Conservation (phyloP, 1,140 invertebrate genomes). For the Ceratosolen solmsi region DNA sequence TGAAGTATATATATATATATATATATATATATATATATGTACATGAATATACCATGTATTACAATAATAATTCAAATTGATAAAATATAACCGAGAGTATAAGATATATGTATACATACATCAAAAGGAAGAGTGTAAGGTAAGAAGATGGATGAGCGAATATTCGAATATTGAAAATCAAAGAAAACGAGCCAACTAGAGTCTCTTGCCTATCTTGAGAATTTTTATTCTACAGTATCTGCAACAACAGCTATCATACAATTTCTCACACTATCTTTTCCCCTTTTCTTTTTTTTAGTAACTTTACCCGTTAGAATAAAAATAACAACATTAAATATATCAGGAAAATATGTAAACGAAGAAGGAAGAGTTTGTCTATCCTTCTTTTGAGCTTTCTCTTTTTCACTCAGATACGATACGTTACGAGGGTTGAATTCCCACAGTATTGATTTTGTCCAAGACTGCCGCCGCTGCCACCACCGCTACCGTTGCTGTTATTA, state of each 20-base stretch:
- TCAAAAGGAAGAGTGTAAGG: not conserved
- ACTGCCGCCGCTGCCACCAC: slow-evolving; percentile 64
- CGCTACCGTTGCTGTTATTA: slow-evolving; percentile 58
- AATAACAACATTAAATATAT: no score
- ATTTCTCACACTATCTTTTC: not conserved
- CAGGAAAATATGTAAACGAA: no score
- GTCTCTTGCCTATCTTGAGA: slow-evolving; percentile 55
- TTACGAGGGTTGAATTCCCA: slow-evolving; percentile 64
- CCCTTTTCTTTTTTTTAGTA: slow-evolving; percentile 62
- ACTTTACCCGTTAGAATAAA: slow-evolving; percentile 55
- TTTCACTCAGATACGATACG: slow-evolving; percentile 15
- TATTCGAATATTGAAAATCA: not conserved
- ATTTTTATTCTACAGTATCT: slow-evolving; percentile 75
- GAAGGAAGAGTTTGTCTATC: no score
- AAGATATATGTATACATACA: not conserved
- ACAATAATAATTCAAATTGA: no score
- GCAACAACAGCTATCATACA: slow-evolving; percentile 64
- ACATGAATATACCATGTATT: no score
- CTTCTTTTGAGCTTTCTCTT: not conserved
- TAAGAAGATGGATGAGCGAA: not conserved
- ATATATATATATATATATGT: no score
- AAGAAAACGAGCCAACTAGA: not conserved
- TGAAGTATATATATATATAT: no score
- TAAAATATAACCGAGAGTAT: no score
- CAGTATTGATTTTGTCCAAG: slow-evolving; percentile 75